Evolutionary conservation across 2,797 vertebrate genomes (phyloP).

Genomic region (Siniperca scherzeri): DNA sequence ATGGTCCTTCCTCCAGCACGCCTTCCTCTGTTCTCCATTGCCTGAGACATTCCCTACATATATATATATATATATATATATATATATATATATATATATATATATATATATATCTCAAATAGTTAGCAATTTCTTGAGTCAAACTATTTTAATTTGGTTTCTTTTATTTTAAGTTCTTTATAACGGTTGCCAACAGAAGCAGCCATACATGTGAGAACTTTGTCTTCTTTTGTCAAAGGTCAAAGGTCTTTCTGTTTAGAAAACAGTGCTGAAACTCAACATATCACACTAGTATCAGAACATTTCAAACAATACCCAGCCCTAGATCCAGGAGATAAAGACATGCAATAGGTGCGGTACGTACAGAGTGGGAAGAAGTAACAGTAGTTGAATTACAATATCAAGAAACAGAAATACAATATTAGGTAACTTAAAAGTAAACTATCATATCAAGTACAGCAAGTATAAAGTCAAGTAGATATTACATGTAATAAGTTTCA

Average conservation of each 20-base stretch:
- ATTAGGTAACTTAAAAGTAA: not conserved
- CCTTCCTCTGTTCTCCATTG: too few species aligned
- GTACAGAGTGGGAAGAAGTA: not conserved
- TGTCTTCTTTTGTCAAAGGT: constrained; percentile 7
- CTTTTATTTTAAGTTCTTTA: not conserved
- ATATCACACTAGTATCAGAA: not conserved
- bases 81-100: too few species aligned
- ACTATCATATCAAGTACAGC: not conserved
- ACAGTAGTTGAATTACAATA: not conserved
- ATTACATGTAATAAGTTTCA: not conserved
- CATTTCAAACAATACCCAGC: not conserved
- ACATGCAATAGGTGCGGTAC: not conserved
- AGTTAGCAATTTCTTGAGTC: too few species aligned
- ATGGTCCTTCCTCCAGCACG: too few species aligned
- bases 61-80: too few species aligned
- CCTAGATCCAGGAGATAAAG: not conserved
- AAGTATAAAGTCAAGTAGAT: not conserved
- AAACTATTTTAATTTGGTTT: not conserved
- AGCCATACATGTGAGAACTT: not conserved
- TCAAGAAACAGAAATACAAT: not conserved
- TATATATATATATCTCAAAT: too few species aligned
- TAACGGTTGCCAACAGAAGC: not conserved
- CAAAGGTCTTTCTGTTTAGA: constrained; percentile 5
- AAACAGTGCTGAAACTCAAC: constrained; percentile 6
- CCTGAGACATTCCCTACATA: too few species aligned